A percentile compares a stretch with the other conserved stretches of the same genome.
Evolutionary conservation across 2,888 invertebrate genomes (phyloP).

Genomic region (Phyllotreta cruciferae): DNA sequence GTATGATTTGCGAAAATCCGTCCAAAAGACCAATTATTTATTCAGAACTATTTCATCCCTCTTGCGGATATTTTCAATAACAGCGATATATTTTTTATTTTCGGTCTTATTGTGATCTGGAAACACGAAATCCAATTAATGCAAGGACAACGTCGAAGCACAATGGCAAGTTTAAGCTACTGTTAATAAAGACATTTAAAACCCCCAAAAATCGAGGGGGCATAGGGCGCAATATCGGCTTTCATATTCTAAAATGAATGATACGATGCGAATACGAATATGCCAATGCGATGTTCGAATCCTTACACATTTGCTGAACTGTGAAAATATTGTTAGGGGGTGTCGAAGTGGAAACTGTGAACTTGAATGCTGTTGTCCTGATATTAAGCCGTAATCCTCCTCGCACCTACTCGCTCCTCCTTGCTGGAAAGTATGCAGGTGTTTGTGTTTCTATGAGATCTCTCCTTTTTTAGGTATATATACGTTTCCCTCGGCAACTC

Average conservation of each 20-base stretch:
- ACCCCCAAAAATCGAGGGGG: conserved; percentile 20
- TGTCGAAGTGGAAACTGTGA: conserved; percentile 51
- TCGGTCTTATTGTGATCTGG: neutral
- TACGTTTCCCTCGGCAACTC: no score
- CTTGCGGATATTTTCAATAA: no score
- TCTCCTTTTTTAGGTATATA: conserved; percentile 3
- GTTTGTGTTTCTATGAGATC: conserved; percentile 29
- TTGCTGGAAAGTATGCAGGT: conserved; percentile 40
- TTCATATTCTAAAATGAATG: conserved; percentile 23
- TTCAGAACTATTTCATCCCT: neutral
- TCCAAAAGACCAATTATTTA: conserved; percentile 5
- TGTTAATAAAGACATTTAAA: conserved; percentile 35
- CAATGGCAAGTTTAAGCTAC: conserved; percentile 37
- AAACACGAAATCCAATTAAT: conserved; percentile 7
- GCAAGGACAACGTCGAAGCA: conserved; percentile 23
- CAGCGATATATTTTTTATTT: conserved; percentile 1
- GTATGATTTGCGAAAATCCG: conserved; percentile 3
- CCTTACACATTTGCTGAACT: conserved; percentile 50
- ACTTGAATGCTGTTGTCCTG: conserved; percentile 47
- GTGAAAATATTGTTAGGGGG: conserved; percentile 53
- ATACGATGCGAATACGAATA: conserved; percentile 35
- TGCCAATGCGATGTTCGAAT: conserved; percentile 32
- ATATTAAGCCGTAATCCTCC: conserved; percentile 47
- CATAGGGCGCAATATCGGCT: conserved; percentile 32
- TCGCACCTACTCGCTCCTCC: conserved; percentile 31